phyloP scores from a whole-genome alignment of 2,797 vertebrate genomes.

The Columba guinea region DNA sequence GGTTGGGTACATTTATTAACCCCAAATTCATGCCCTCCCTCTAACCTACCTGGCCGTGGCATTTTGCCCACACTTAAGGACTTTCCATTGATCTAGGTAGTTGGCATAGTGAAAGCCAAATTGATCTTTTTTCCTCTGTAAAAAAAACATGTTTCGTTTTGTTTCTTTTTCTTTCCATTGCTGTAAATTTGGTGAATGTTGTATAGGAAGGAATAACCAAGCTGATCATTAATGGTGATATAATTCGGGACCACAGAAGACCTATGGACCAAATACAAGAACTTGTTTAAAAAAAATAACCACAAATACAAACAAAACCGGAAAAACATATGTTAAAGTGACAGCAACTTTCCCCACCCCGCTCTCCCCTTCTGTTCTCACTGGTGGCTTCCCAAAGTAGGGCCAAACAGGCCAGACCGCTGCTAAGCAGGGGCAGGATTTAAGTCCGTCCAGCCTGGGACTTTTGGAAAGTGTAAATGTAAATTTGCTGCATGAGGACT shows the following conservation, averaged over 20 bases:
- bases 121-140: background rate
- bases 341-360: background rate
- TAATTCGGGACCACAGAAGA: background rate
- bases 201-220: slow-evolving; percentile 49
- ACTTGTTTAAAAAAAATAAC: background rate
- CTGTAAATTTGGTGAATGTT: slow-evolving; percentile 60
- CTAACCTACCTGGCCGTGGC: background rate
- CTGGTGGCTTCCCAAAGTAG: background rate
- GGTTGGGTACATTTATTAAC: background rate
- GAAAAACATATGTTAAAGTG: background rate
- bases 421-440: background rate
- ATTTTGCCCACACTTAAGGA: background rate
- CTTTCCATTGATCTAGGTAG: slow-evolving; percentile 33
- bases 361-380: background rate
- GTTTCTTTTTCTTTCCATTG: slow-evolving; percentile 1
- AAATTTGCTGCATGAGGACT: background rate
- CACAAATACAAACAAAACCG: background rate
- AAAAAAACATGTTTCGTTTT: background rate
- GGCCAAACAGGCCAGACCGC: background rate
- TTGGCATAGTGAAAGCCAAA: slow-evolving; percentile 49
- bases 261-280: slow-evolving; percentile 53
- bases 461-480: background rate
- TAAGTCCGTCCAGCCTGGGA: background rate
- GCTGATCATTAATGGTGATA: slow-evolving; percentile 25
- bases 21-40: background rate